Conservation (phyloP, 1,140 invertebrate species). For the Liolophura sinensis region DNA sequence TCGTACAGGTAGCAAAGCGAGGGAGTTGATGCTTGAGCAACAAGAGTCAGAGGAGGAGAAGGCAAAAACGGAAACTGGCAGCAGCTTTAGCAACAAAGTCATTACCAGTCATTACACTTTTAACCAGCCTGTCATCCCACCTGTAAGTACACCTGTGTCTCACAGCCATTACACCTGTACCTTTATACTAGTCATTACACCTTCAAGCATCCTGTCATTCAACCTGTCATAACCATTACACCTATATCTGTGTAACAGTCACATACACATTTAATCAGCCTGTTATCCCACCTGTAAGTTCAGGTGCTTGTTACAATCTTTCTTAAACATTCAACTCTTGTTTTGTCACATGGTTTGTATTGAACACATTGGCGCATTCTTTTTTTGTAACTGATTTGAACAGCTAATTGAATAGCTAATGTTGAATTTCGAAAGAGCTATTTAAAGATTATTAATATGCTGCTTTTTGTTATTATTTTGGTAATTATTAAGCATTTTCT, state of each 20-base stretch:
- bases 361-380: too few relatives aligned
- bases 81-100: slow-evolving; percentile 24
- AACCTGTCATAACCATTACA: slow-evolving; percentile 33
- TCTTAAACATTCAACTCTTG: too few relatives aligned
- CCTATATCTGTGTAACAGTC: slow-evolving; percentile 22
- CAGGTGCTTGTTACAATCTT: background rate
- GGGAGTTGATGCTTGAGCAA: slow-evolving; percentile 33
- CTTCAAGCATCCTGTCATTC: slow-evolving; percentile 45
- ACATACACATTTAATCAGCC: slow-evolving; percentile 51
- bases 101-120: slow-evolving; percentile 47
- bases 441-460: too few relatives aligned
- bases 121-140: slow-evolving; percentile 44
- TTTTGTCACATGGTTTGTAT: too few relatives aligned
- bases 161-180: too few relatives aligned
- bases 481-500: too few relatives aligned
- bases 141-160: slow-evolving; percentile 30
- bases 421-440: too few relatives aligned
- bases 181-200: slow-evolving; percentile 40
- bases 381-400: too few relatives aligned
- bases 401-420: too few relatives aligned
- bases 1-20: slow-evolving; percentile 35
- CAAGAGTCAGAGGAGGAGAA: slow-evolving; percentile 21
- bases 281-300: slow-evolving; percentile 43
- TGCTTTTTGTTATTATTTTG: too few relatives aligned
- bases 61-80: background rate